A percentile compares a stretch with the other conserved stretches of the same genome.
Evolutionary conservation across 2,797 vertebrate species (phyloP).

Genomic region (Ambastaia sidthimunki): DNA sequence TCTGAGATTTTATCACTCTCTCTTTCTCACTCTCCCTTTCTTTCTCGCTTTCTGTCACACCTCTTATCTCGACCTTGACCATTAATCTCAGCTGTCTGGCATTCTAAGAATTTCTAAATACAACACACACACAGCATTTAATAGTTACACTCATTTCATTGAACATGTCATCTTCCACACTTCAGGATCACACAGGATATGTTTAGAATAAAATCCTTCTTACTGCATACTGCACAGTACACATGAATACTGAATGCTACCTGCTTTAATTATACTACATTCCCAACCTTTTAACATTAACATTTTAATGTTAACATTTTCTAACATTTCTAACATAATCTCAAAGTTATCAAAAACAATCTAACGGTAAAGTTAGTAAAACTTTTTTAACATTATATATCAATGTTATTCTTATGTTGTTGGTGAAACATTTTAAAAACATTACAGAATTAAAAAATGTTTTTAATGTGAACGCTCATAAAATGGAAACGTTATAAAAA

Average conservation of each 20-base stretch:
- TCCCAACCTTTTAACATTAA: too few relatives aligned
- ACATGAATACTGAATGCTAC: too few relatives aligned
- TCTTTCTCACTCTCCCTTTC: slow-evolving; percentile 34
- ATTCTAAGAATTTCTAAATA: slow-evolving; percentile 14
- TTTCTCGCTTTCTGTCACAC: not conserved
- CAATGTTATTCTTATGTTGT: too few relatives aligned
- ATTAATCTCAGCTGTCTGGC: slow-evolving; percentile 33
- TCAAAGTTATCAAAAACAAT: too few relatives aligned
- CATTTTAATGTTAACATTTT: too few relatives aligned
- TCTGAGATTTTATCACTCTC: slow-evolving; percentile 42
- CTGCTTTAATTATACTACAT: not conserved
- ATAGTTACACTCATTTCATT: not conserved
- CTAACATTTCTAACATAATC: too few relatives aligned
- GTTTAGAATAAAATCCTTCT: not conserved
- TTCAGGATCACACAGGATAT: not conserved
- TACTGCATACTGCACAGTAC: not conserved
- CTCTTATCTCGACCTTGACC: slow-evolving; percentile 29
- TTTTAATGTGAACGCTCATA: too few relatives aligned
- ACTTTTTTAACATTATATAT: too few relatives aligned
- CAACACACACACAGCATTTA: not conserved
- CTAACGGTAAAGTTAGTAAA: too few relatives aligned
- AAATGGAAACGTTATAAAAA: too few relatives aligned
- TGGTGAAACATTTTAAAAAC: too few relatives aligned
- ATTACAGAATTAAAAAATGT: too few relatives aligned
- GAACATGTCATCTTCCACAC: not conserved